phyloP scores from a whole-genome alignment of 2,113 vertebrate species.

The Anolis sagrei region DNA sequence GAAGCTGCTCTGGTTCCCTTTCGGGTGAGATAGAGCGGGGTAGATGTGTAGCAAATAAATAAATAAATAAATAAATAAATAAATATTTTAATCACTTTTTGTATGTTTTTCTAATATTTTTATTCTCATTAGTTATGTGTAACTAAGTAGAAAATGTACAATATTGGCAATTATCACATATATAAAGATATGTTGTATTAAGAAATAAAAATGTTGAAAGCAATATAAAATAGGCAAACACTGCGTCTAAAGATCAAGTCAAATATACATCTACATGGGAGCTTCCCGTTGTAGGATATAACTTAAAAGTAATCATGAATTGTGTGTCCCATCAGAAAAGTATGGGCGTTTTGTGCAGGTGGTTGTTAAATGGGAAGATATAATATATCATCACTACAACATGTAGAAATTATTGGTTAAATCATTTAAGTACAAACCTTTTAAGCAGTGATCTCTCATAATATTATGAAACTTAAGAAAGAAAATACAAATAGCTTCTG shows the following conservation, averaged over 20 bases:
- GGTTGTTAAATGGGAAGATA: not conserved
- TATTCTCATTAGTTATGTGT: no score
- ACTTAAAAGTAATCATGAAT: not conserved
- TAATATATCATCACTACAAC: not conserved
- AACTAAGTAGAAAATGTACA: no score
- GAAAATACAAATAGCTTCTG: not conserved
- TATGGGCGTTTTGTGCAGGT: not conserved
- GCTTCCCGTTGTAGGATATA: not conserved
- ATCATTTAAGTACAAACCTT: not conserved
- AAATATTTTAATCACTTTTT: no score
- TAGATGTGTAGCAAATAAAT: no score
- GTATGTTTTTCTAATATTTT: no score
- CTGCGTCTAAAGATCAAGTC: not conserved
- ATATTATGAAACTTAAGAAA: not conserved
- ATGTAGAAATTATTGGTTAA: not conserved
- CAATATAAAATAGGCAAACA: not conserved
- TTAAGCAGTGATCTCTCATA: not conserved
- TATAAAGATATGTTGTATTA: not conserved
- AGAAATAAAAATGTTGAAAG: not conserved
- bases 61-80: no score
- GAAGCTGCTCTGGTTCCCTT: no score
- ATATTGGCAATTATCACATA: no score
- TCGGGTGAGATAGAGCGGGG: no score
- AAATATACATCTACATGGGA: not conserved
- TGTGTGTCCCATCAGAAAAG: not conserved